Base-by-base conservation (phyloP, 2,888 invertebrate genomes). In the Pandemis heparana region DNA sequence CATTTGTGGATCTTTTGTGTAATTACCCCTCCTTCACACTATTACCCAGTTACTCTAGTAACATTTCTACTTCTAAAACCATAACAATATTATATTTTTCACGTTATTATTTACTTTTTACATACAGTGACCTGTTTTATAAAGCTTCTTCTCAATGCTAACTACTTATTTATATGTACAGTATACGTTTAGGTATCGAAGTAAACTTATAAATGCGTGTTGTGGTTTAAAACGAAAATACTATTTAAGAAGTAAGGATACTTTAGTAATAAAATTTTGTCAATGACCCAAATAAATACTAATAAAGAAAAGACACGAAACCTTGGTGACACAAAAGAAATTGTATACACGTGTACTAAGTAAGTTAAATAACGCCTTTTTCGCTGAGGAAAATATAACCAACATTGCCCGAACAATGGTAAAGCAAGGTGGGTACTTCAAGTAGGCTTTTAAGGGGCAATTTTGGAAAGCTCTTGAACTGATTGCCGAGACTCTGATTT, bases 401-500 rank as follows among this genome's bases (percentile, higher is more conserved):
- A 53, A 39, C 53, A 51, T 38, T 56, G 18, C 56, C 60, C 56
- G 53, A 67, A 77, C 74, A 77, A 77, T 74, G 16, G 71, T 23
- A 32, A 41, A 66, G 67, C 63, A 38, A 46, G 62, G 67, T 71
- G 53, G 41, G 43, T 71, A 43, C 53, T 46, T 62, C 39, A 69
- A 60, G 69, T 56, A 71, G 48, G 65, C 76, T 76, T 76, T 76
- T 70, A 74, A 65, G 71, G 69, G 75, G 73, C 64, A 74, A 77
- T 76, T 75, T 75, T 62, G 74, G 62, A 71, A 74, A 77, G 75
- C 75, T 67, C 75, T 77, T 65, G 71, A 51, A 48, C 63, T 75
- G 74, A 74, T 75, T 77, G 74, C 60, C 39, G 63, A 67, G 59
- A 63, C 62, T 65, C 64, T 64, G 69, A 62, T 69, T 64, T 74